A percentile compares a stretch with the other conserved stretches of the same genome.
phyloP scores from a whole-genome alignment of 2,113 vertebrate genomes.

The Probosciger aterrimus region DNA sequence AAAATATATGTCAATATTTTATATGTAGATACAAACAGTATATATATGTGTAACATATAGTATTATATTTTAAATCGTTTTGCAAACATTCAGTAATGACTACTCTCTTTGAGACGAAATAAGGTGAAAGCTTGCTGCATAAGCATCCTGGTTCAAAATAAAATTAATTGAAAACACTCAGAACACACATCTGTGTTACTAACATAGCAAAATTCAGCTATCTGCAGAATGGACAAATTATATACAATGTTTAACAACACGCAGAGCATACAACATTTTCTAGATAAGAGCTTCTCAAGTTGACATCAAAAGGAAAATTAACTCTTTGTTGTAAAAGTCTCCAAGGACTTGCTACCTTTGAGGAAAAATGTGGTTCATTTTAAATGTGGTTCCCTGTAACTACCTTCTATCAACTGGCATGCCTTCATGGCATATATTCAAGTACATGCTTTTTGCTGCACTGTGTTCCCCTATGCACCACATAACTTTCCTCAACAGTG shows the following conservation, averaged over 20 bases:
- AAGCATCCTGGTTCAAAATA: neutral
- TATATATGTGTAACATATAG: neutral
- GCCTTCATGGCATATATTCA: neutral
- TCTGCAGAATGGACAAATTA: neutral
- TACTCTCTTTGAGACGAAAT: neutral
- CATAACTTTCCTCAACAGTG: fast-evolving
- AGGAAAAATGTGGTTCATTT: neutral
- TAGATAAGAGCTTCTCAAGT: neutral
- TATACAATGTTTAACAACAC: neutral
- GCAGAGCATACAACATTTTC: neutral
- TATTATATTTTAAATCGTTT: neutral
- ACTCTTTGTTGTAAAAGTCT: neutral
- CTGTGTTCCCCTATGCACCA: neutral
- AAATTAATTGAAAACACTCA: neutral
- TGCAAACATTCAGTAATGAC: neutral
- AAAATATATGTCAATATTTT: neutral
- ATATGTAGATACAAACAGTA: neutral
- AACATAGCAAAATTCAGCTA: neutral
- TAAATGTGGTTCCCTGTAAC: neutral
- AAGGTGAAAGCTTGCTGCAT: neutral
- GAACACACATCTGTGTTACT: neutral
- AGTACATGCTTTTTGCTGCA: neutral
- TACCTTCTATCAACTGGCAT: neutral
- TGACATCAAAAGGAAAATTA: neutral
- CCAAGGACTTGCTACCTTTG: neutral